Evolutionary conservation across 2,113 vertebrate genomes (phyloP).

Genomic region (Myrmophylax atrothorax): DNA sequence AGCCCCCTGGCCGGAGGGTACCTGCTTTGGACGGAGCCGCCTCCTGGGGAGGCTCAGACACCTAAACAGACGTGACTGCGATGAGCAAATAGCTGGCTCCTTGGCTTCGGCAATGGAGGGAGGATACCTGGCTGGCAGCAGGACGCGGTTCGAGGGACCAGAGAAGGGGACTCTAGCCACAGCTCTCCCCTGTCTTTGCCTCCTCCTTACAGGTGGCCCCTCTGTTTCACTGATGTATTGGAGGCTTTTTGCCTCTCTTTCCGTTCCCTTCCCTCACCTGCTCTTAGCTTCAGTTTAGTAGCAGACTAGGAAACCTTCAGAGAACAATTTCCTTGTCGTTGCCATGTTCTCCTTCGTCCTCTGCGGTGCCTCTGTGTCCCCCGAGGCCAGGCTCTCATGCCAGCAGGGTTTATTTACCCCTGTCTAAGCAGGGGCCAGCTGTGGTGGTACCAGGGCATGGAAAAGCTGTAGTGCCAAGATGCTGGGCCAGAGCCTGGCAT

Average conservation of each 20-base stretch:
- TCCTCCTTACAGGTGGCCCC: neutral
- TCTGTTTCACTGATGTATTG: neutral
- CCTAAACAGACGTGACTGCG: constrained; percentile 77
- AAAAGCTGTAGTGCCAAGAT: neutral
- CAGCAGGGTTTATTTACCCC: neutral
- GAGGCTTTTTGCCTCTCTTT: neutral
- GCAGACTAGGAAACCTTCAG: neutral
- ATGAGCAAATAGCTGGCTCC: constrained; percentile 56
- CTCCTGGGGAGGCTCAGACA: constrained; percentile 61
- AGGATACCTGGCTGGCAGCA: neutral
- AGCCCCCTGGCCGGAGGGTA: neutral
- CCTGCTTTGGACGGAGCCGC: constrained; percentile 11
- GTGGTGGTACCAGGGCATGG: neutral
- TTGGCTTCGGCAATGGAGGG: neutral
- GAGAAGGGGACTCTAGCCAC: neutral
- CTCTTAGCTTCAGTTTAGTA: neutral
- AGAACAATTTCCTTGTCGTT: neutral
- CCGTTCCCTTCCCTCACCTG: neutral
- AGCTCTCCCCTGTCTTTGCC: neutral
- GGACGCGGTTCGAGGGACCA: neutral
- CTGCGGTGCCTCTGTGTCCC: neutral
- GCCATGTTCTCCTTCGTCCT: neutral
- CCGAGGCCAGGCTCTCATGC: neutral
- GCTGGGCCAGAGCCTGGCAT: neutral
- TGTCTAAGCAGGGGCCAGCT: neutral